Conservation (phyloP, 2,888 invertebrate genomes). For the Drosophila parthenogenetica region DNA sequence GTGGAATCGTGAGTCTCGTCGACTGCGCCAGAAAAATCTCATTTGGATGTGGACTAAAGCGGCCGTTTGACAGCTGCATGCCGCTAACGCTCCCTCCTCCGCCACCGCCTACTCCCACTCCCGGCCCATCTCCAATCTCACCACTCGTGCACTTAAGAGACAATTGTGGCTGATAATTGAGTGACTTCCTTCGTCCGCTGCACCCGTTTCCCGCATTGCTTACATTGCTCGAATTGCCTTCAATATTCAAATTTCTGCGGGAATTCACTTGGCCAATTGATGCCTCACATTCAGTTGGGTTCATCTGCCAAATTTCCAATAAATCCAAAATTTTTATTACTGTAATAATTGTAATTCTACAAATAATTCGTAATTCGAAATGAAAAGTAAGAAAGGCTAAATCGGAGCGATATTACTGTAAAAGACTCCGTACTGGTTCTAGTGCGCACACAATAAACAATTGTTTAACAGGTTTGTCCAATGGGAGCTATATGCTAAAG, state of each 20-base stretch:
- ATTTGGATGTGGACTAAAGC: conserved; percentile 75
- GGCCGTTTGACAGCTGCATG: conserved; percentile 55
- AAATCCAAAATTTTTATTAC: no score
- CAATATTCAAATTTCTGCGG: conserved; percentile 24
- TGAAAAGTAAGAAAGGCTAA: no score
- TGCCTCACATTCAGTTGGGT: conserved; percentile 17
- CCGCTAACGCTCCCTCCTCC: background rate
- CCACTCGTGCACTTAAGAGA: conserved; percentile 46
- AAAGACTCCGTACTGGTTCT: no score
- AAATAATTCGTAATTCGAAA: no score
- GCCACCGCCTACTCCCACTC: conserved; percentile 35
- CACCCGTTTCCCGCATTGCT: background rate
- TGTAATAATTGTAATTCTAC: no score
- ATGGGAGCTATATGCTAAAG: no score
- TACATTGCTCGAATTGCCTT: conserved; percentile 12
- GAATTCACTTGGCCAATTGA: conserved; percentile 13
- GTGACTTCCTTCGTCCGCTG: conserved; percentile 73
- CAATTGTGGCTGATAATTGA: conserved; percentile 78
- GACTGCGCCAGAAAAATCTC: conserved; percentile 66
- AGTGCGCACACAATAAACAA: no score
- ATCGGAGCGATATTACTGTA: no score
- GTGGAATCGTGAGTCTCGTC: conserved; percentile 60
- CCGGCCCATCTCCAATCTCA: background rate
- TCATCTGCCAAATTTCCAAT: conserved; percentile 17
- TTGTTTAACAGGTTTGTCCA: no score